Conservation (phyloP, 37 sponge, comb jelly and placozoan genomes). For the Petrosia ficiformis region DNA sequence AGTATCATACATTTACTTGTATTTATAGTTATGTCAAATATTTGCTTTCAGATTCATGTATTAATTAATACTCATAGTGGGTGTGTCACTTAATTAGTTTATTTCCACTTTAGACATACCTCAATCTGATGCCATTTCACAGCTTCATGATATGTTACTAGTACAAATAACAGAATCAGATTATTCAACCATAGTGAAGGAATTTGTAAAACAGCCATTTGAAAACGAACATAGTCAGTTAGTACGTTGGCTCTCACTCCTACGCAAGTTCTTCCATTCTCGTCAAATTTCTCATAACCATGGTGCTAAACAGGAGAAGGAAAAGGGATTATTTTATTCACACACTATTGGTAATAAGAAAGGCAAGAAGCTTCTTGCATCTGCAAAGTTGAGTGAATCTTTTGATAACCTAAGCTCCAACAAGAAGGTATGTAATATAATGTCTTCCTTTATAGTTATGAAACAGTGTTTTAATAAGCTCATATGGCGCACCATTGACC, state of each 20-base stretch:
- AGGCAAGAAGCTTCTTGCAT: background rate
- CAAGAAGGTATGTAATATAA: background rate
- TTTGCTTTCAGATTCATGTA: no score
- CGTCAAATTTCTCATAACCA: conserved; percentile 67
- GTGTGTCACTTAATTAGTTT: no score
- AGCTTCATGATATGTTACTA: no score
- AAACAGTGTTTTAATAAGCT: no score
- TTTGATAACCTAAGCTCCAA: background rate
- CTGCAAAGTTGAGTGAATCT: background rate
- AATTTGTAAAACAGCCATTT: conserved; percentile 29
- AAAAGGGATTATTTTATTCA: no score
- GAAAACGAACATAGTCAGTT: conserved; percentile 65
- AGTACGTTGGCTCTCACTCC: conserved; percentile 50
- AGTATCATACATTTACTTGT: no score
- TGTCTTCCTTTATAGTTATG: background rate
- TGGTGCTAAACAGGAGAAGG: background rate
- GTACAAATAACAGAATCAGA: conserved; percentile 6
- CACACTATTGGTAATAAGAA: background rate
- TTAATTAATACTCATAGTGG: no score
- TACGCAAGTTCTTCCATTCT: conserved; percentile 46
- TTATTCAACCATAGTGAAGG: conserved; percentile 30
- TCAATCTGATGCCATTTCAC: no score
- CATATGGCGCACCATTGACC: no score
- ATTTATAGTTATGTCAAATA: no score
- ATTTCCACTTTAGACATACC: no score